Percentiles rank a stretch among this genome's conserved stretches.
Evolutionary conservation across 2,113 vertebrate genomes (phyloP).

Genomic region (Microcebus griseorufus): DNA sequence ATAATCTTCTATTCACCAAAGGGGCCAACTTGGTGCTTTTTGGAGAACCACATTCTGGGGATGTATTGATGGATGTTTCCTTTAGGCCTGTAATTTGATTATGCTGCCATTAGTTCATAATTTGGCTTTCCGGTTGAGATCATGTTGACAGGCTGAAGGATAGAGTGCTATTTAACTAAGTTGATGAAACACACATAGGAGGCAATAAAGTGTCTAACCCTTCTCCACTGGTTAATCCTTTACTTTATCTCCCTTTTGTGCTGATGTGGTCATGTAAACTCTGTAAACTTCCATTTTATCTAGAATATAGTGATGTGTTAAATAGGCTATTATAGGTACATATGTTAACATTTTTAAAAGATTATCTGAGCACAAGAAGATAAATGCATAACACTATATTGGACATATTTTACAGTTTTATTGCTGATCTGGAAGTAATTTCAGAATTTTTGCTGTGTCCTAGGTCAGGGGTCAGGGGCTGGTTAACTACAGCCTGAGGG

Average conservation of each 20-base stretch:
- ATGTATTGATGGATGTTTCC: conserved; percentile 44
- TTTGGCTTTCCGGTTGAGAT: conserved; percentile 66
- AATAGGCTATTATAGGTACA: neutral
- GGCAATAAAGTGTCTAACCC: conserved; percentile 40
- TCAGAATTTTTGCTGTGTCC: conserved; percentile 19
- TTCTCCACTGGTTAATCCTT: conserved; percentile 33
- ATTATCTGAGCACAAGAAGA: conserved; percentile 15
- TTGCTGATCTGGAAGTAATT: neutral
- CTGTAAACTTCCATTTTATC: neutral
- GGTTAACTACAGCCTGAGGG: neutral
- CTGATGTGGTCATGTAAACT: neutral
- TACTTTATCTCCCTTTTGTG: conserved; percentile 47
- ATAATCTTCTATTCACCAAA: neutral
- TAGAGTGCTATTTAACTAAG: conserved; percentile 58
- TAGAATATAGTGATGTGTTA: neutral
- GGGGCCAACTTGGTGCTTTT: neutral
- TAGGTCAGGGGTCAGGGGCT: neutral
- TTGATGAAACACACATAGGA: conserved; percentile 37
- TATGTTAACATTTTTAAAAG: conserved; percentile 22
- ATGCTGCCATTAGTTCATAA: conserved; percentile 62
- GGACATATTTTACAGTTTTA: neutral
- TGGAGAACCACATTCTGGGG: conserved; percentile 24
- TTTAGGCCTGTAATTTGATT: conserved; percentile 63
- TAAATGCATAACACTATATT: neutral
- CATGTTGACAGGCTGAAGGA: conserved; percentile 59